Conservation (phyloP, 2,888 invertebrate genomes). For the Aleiodes testaceus region DNA sequence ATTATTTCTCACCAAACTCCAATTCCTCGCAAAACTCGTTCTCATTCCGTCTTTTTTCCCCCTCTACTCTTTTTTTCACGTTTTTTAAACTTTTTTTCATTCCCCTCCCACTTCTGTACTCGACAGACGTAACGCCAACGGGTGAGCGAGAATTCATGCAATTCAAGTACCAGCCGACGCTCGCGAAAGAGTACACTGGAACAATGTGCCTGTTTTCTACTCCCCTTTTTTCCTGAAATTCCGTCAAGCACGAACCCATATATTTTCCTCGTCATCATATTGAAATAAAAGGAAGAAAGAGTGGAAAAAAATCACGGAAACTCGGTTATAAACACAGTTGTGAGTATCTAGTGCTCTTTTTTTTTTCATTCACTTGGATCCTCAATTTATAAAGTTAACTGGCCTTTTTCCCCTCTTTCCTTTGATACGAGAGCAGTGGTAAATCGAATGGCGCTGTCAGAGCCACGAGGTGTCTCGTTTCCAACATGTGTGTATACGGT, state of each 20-base stretch:
- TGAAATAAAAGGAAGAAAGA: not conserved
- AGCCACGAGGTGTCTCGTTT: conserved; percentile 16
- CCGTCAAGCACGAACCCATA: conserved; percentile 30
- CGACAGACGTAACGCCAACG: conserved; percentile 44
- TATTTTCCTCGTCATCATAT: conserved; percentile 17
- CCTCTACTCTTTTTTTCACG: conserved; percentile 43
- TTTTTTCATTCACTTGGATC: not conserved
- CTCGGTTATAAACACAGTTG: not conserved
- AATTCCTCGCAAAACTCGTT: conserved; percentile 33
- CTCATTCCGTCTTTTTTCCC: conserved; percentile 45
- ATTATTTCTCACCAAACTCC: conserved; percentile 39
- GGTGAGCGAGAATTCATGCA: conserved; percentile 46
- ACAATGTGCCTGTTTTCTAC: conserved; percentile 42
- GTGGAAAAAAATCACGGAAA: not conserved
- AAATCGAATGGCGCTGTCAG: too few species aligned
- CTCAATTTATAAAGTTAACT: conserved; percentile 4
- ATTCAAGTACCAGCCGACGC: conserved; percentile 42
- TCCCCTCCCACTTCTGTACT: conserved; percentile 31
- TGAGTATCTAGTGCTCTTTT: not conserved
- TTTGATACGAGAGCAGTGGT: not conserved
- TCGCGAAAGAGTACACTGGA: conserved; percentile 25
- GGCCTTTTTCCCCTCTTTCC: not conserved
- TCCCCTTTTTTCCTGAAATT: conserved; percentile 31
- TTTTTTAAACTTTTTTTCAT: conserved; percentile 31
- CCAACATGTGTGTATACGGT: not conserved